Evolutionary conservation across 2,113 vertebrate species (phyloP).

Genomic region (Eidolon helvum): DNA sequence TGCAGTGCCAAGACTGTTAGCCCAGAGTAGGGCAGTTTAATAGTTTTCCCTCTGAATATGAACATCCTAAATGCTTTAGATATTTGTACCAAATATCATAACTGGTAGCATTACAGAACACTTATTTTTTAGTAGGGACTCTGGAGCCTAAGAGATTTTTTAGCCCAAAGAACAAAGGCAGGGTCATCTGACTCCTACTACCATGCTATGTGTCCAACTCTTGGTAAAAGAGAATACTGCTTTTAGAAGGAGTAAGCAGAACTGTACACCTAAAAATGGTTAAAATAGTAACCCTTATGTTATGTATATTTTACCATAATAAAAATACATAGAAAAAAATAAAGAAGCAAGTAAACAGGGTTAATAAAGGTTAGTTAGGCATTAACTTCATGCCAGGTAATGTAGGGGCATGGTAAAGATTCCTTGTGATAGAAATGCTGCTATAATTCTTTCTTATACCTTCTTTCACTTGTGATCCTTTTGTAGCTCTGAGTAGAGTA

Average conservation of each 20-base stretch:
- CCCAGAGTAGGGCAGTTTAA: neutral
- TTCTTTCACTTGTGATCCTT: neutral
- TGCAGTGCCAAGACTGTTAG: neutral
- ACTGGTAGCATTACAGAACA: neutral
- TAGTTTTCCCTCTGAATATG: neutral
- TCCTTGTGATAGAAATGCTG: neutral
- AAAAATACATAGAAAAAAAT: neutral
- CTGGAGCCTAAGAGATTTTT: slow-evolving; percentile 8
- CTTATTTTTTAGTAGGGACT: neutral
- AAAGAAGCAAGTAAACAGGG: neutral
- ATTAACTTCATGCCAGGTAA: no score
- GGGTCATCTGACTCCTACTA: neutral
- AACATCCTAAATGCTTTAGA: neutral
- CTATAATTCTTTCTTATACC: neutral
- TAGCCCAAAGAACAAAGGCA: neutral
- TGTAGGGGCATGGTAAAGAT: neutral
- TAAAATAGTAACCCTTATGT: neutral
- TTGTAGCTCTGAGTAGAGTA: neutral
- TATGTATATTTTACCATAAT: neutral
- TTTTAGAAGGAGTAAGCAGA: neutral
- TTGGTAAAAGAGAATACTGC: neutral
- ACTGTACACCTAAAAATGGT: neutral
- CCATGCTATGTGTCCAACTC: neutral
- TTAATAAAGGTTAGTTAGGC: neutral
- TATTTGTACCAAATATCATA: neutral